Percentiles rank a stretch among this genome's conserved stretches.
These are phyloP conservation scores for Antennarius maculatus DNA, from an alignment of 2,797 vertebrate genomes.

Conservation along the genomic window DNA sequence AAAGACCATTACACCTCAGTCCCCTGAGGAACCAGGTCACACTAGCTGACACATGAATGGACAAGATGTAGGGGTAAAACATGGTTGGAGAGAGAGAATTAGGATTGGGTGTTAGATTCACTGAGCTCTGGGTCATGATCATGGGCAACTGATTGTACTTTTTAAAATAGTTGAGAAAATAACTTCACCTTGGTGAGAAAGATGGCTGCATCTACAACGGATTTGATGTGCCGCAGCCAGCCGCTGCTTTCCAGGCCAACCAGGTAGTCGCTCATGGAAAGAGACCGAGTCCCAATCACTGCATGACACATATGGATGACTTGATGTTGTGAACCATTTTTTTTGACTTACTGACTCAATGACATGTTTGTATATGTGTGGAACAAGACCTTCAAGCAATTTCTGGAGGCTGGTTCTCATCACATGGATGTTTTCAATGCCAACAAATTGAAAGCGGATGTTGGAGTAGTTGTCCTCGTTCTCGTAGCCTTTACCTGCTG, in stretches of 20 bases:
- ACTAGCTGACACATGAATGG: too few relatives aligned
- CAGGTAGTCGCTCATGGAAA: constrained; percentile 91
- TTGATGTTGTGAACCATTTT: background rate
- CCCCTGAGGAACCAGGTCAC: too few relatives aligned
- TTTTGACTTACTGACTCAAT: background rate
- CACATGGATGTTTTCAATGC: constrained; percentile 99
- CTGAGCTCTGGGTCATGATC: too few relatives aligned
- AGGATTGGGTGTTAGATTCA: too few relatives aligned
- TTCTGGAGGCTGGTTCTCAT: constrained; percentile 98
- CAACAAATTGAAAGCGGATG: constrained; percentile 98
- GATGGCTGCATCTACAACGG: constrained; percentile 92
- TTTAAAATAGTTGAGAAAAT: too few relatives aligned
- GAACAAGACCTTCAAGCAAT: constrained; percentile 88
- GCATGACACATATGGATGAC: constrained; percentile 15
- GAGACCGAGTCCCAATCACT: constrained; percentile 89
- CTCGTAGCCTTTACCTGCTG: constrained; percentile 99
- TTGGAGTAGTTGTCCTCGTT: constrained; percentile 99
- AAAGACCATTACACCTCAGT: too few relatives aligned
- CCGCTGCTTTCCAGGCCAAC: constrained; percentile 91
- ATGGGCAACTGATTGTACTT: too few relatives aligned
- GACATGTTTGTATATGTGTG: background rate
- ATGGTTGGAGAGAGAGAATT: too few relatives aligned
- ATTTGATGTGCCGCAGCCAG: constrained; percentile 96
- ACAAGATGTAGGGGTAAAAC: too few relatives aligned
- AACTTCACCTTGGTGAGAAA: constrained; percentile 88